phyloP scores from a whole-genome alignment of 2,113 vertebrate species.

The Xyliphius kryptos region DNA sequence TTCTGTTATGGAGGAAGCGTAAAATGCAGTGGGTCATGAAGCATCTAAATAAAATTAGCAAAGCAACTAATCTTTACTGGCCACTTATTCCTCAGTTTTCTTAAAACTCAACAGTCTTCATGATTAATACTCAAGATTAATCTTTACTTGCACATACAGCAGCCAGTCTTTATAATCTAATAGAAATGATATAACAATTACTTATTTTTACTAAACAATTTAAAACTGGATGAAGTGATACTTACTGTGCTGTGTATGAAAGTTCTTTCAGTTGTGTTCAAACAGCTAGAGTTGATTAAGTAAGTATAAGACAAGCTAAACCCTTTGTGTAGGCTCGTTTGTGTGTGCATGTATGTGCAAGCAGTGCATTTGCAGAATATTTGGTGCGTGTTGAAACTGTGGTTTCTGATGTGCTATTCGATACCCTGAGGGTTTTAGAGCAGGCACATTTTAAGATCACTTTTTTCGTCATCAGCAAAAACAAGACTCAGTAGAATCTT shows the following conservation, averaged over 20 bases:
- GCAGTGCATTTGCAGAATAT: constrained; percentile 2
- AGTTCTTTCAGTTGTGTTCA: neutral
- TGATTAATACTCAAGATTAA: too few species aligned
- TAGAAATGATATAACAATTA: too few species aligned
- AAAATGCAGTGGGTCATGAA: too few species aligned
- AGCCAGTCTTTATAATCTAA: too few species aligned
- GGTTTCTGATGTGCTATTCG: neutral
- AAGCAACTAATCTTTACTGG: too few species aligned
- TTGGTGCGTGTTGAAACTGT: neutral
- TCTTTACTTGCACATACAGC: too few species aligned
- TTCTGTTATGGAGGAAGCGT: too few species aligned
- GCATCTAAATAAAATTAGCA: too few species aligned
- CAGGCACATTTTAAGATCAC: neutral
- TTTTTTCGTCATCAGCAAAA: too few species aligned
- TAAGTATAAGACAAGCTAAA: constrained; percentile 27
- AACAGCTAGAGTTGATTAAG: constrained; percentile 9
- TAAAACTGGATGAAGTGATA: neutral
- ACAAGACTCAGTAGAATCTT: too few species aligned
- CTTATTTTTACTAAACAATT: neutral
- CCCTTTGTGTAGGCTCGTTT: constrained; percentile 18
- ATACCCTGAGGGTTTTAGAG: constrained; percentile 2
- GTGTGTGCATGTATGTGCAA: neutral
- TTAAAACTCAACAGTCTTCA: too few species aligned
- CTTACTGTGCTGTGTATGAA: neutral
- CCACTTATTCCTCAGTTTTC: too few species aligned